Conservation (phyloP, 2,888 invertebrate species). For the Andrena bicolor region DNA sequence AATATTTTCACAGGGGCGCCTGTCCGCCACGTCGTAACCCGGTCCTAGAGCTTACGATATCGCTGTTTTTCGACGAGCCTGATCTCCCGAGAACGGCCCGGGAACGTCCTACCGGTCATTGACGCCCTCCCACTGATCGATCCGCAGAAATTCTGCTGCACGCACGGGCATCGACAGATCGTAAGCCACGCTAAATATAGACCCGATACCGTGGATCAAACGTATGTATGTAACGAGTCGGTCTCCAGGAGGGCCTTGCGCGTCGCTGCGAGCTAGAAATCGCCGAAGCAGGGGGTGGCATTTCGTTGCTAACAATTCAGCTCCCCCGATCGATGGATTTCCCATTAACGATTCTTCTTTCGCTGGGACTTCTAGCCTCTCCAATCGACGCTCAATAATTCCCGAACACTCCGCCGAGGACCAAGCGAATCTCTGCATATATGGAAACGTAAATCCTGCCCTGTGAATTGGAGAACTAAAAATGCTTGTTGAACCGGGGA, state of each 20-base stretch:
- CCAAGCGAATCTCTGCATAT: no score
- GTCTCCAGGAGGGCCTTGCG: background rate
- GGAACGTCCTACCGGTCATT: constrained; percentile 56
- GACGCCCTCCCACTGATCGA: constrained; percentile 65
- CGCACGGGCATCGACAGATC: constrained; percentile 49
- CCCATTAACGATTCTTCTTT: no score
- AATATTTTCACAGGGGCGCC: constrained; percentile 78
- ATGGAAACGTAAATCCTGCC: no score
- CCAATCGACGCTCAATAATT: no score
- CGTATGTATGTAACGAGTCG: background rate
- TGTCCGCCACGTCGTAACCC: constrained; percentile 66
- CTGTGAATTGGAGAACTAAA: no score
- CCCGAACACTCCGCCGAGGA: no score
- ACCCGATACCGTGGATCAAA: constrained; percentile 24
- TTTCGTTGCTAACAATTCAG: no score
- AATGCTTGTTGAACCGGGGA: no score
- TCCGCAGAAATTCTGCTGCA: constrained; percentile 56
- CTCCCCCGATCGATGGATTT: no score
- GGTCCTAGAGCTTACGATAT: constrained; percentile 60
- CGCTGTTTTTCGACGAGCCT: constrained; percentile 66
- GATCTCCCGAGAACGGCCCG: constrained; percentile 38
- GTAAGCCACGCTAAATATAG: constrained; percentile 53
- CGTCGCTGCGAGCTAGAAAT: background rate
- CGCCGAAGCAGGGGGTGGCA: background rate
- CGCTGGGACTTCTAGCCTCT: no score